phyloP scores from a whole-genome alignment of 2,113 vertebrate species.

The Noctilio leporinus region DNA sequence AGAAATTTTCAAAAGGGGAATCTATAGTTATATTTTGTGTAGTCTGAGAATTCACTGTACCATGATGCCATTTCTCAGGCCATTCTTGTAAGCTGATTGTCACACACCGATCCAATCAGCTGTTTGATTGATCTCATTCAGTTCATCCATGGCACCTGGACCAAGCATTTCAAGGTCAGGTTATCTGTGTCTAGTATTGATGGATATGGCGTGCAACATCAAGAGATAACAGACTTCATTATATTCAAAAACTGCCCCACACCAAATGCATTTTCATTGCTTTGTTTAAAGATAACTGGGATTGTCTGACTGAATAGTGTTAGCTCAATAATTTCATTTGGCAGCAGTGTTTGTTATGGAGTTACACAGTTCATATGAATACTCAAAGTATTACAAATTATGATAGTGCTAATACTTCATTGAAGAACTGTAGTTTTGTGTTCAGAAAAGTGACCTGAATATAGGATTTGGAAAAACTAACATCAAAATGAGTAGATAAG shows the following conservation, averaged over 20 bases:
- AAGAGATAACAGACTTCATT: conserved; percentile 21
- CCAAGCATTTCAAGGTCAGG: conserved; percentile 59
- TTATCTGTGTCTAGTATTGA: conserved; percentile 51
- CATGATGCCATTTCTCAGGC: conserved; percentile 6
- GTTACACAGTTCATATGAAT: background rate
- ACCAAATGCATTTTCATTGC: conserved; percentile 1
- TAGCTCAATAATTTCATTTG: background rate
- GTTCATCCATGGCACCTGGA: conserved; percentile 35
- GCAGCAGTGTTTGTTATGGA: background rate
- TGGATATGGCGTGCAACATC: conserved; percentile 38
- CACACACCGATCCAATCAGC: conserved; percentile 62
- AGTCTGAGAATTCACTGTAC: conserved; percentile 41
- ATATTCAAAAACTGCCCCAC: background rate
- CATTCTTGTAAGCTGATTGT: conserved; percentile 55
- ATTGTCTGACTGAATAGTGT: background rate
- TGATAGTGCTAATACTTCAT: background rate
- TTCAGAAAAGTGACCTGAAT: background rate
- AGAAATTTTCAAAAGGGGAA: conserved; percentile 8
- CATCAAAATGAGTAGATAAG: conserved; percentile 12
- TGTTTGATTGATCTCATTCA: conserved; percentile 64
- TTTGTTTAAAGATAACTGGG: conserved; percentile 22
- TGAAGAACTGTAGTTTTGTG: background rate
- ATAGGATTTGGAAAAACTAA: background rate
- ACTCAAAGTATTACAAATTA: background rate
- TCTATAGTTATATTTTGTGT: conserved; percentile 34